Conservation (phyloP, 2,113 vertebrate species). For the Bothrops jararaca region DNA sequence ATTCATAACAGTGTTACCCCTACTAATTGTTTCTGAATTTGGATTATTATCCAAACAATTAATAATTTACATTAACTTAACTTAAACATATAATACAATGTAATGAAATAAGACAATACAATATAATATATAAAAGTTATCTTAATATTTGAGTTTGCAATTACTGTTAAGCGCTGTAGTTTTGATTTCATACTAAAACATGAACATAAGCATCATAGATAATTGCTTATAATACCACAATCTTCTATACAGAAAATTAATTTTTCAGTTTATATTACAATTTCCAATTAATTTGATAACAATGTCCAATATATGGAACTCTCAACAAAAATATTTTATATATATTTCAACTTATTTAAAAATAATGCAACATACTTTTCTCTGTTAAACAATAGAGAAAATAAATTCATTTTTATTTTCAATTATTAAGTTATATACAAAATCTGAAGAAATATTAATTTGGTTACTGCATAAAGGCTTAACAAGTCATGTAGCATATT, state of each 20-base stretch:
- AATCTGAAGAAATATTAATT: background rate
- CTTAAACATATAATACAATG: background rate
- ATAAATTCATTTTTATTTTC: background rate
- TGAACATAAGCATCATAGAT: background rate
- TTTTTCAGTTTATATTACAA: background rate
- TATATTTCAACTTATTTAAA: background rate
- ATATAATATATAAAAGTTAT: background rate
- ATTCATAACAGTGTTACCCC: background rate
- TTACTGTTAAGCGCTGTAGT: background rate
- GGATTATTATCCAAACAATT: background rate
- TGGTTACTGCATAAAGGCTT: accelerated
- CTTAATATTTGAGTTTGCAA: background rate
- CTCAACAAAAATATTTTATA: background rate
- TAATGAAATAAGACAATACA: background rate
- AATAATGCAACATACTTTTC: background rate
- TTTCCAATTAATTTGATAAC: background rate
- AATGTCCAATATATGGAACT: background rate
- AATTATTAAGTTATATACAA: background rate
- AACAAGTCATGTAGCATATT: background rate
- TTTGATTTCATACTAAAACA: background rate
- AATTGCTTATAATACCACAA: background rate
- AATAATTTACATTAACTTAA: background rate
- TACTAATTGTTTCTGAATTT: background rate
- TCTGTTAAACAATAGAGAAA: background rate
- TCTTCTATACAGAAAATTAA: background rate